Conservation (phyloP, 2,113 vertebrate genomes). For the Oostethus manadensis region DNA sequence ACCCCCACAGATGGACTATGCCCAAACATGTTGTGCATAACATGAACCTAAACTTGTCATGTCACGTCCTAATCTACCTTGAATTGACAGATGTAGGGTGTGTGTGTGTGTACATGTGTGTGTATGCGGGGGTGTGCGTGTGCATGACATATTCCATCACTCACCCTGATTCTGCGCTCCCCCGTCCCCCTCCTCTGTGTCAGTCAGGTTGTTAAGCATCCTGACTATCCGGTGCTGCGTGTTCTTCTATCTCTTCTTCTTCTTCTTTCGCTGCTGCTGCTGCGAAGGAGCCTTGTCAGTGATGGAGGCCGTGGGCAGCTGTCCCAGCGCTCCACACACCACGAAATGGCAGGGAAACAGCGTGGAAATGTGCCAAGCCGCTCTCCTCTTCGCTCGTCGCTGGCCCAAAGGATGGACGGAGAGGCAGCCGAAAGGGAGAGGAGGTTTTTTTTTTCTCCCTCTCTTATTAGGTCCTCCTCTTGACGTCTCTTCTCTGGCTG, state of each 20-base stretch:
- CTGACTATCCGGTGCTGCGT: constrained; percentile 59
- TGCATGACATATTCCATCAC: constrained; percentile 70
- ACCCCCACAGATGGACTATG: constrained; percentile 1
- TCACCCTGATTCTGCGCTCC: constrained; percentile 88
- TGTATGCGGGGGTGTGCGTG: constrained; percentile 20
- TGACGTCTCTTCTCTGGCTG: constrained; percentile 66
- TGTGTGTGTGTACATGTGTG: constrained; percentile 19
- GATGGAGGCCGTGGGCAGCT: constrained; percentile 45
- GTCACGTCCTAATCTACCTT: constrained; percentile 5
- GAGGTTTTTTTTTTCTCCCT: constrained; percentile 43
- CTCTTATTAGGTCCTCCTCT: constrained; percentile 63
- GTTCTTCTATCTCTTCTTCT: constrained; percentile 42
- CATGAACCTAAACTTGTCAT: constrained; percentile 8
- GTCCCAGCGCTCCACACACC: constrained; percentile 31
- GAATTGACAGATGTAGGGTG: constrained; percentile 23
- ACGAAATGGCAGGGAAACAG: constrained; percentile 49
- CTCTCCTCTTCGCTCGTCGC: constrained; percentile 53
- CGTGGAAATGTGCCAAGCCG: constrained; percentile 53
- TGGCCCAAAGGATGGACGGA: constrained; percentile 57
- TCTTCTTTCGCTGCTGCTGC: constrained; percentile 49
- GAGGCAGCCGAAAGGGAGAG: constrained; percentile 53
- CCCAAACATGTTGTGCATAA: constrained; percentile 1
- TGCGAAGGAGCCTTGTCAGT: constrained; percentile 44
- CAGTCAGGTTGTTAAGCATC: constrained; percentile 97
- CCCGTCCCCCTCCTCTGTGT: constrained; percentile 91